phyloP scores from a whole-genome alignment of 2,113 vertebrate species.

The Ariopsis seemanni region DNA sequence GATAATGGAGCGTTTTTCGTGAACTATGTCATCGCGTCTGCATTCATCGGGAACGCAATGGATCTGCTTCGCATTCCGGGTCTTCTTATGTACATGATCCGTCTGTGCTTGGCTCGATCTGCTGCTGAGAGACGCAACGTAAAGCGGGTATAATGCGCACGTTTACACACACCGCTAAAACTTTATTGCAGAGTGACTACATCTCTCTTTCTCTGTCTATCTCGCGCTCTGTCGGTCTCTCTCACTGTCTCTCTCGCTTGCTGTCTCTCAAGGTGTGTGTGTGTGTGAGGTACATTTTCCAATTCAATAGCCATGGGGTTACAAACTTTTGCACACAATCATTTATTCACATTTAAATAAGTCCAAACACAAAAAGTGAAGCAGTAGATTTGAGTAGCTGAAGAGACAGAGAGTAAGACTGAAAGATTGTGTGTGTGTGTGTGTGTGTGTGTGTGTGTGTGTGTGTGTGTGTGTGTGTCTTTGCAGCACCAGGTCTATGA shows the following conservation, averaged over 20 bases:
- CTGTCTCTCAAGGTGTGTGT: neutral
- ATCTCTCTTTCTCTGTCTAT: neutral
- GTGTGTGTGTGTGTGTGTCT: neutral
- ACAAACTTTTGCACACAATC: neutral
- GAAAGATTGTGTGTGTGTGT: neutral
- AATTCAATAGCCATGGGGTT: neutral
- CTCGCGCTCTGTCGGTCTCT: no score
- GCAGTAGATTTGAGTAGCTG: neutral
- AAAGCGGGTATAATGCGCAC: constrained; percentile 77
- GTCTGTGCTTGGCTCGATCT: constrained; percentile 89
- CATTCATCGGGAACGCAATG: constrained; percentile 98
- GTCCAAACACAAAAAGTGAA: neutral
- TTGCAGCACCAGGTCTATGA: constrained; percentile 94
- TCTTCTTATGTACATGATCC: constrained; percentile 98
- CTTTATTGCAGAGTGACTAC: no score
- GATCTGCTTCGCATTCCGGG: constrained; percentile 94
- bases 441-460: neutral
- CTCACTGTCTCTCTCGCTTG: neutral
- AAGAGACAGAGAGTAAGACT: neutral
- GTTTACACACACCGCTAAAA: no score
- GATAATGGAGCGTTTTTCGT: constrained; percentile 97
- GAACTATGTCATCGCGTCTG: constrained; percentile 95
- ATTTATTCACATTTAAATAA: neutral
- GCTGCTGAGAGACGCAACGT: constrained; percentile 92
- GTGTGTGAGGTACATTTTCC: neutral